Percentiles rank a stretch among this genome's conserved stretches.
Evolutionary conservation across 1,140 invertebrate genomes (phyloP).

Genomic region (Trichonephila inaurata): DNA sequence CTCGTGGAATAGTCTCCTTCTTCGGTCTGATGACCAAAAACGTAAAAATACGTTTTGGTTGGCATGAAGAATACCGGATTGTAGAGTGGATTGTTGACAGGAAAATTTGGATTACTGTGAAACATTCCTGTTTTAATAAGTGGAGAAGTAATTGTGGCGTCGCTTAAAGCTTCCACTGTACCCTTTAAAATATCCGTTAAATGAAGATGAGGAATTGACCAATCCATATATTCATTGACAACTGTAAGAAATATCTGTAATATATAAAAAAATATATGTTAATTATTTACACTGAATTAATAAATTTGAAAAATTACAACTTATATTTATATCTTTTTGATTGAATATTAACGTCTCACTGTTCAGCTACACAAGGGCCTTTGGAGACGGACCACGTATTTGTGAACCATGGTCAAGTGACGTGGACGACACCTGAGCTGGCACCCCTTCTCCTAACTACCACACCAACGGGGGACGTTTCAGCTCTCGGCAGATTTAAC

Average conservation of each 20-base stretch:
- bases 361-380: no score
- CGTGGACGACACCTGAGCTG: no score
- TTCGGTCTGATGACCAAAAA: slow-evolving; percentile 96
- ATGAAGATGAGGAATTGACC: slow-evolving; percentile 95
- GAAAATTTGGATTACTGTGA: slow-evolving; percentile 85
- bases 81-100: slow-evolving; percentile 80
- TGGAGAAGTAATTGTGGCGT: slow-evolving; percentile 95
- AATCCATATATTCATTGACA: slow-evolving; percentile 98
- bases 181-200: slow-evolving; percentile 95
- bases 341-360: no score
- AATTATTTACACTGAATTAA: no score
- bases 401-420: no score
- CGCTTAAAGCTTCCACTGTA: slow-evolving; percentile 94
- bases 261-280: not conserved
- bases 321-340: no score
- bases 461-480: no score
- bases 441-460: no score
- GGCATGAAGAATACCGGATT: slow-evolving; percentile 86
- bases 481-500: no score
- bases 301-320: no score
- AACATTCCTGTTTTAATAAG: slow-evolving; percentile 94
- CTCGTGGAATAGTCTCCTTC: slow-evolving; percentile 87
- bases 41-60: slow-evolving; percentile 95
- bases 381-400: no score
- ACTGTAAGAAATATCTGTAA: slow-evolving; percentile 97